Percentiles rank a stretch among this genome's conserved stretches.
phyloP scores from a whole-genome alignment of 2,888 invertebrate genomes.

The Lamellibrachia satsuma region DNA sequence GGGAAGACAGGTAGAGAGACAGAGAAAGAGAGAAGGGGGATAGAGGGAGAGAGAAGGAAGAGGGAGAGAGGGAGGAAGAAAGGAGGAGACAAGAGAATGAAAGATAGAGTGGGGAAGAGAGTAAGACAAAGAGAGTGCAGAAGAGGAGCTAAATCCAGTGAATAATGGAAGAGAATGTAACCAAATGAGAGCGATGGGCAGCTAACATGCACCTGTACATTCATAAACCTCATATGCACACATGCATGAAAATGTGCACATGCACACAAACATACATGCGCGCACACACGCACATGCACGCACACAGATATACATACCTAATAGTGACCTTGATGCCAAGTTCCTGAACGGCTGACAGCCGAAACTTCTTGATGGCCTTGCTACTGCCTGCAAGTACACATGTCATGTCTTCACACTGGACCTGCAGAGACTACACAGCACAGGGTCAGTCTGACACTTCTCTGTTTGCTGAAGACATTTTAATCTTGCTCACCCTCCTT shows the following conservation, averaged over 20 bases:
- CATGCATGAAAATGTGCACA: neutral
- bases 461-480: neutral
- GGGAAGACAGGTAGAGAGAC: neutral
- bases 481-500: too few species aligned
- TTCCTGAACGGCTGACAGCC: neutral
- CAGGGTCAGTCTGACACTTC: neutral
- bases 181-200: neutral
- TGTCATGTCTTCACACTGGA: neutral
- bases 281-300: slow-evolving; percentile 25
- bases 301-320: slow-evolving; percentile 21
- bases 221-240: neutral
- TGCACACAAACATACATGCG: slow-evolving; percentile 17
- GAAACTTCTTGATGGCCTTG: neutral
- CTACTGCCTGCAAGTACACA: neutral
- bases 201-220: neutral
- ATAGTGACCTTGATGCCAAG: slow-evolving; percentile 18
- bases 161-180: neutral
- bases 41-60: neutral
- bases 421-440: neutral
- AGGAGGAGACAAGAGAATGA: neutral
- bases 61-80: neutral
- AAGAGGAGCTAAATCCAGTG: too few species aligned
- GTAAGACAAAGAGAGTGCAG: neutral
- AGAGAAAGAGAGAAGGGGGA: neutral
- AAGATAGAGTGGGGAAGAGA: neutral